Evolutionary conservation across 2,888 invertebrate genomes (phyloP).

Genomic region (Leistus spinibarbis): DNA sequence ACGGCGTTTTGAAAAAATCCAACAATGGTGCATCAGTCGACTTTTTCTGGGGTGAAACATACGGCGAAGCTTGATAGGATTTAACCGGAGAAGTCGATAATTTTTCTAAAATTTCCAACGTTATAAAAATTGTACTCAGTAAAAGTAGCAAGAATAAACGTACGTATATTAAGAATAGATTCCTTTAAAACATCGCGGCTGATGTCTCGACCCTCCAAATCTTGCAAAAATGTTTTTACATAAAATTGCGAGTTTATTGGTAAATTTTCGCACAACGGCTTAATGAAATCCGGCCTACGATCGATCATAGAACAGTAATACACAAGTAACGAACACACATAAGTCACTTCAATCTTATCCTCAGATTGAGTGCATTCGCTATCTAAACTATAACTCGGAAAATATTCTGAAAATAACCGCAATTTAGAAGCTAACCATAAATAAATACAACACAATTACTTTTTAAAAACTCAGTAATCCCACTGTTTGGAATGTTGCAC

Average conservation of each 20-base stretch:
- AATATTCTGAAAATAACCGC: constrained; percentile 15
- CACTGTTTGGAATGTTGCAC: neutral
- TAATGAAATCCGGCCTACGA: constrained; percentile 51
- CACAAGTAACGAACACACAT: constrained; percentile 51
- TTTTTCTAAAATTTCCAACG: constrained; percentile 12
- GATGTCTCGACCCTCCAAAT: constrained; percentile 44
- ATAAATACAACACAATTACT: constrained; percentile 5
- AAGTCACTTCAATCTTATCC: constrained; percentile 26
- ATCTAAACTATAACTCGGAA: constrained; percentile 19
- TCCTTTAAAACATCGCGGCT: constrained; percentile 47
- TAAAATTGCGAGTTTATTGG: constrained; percentile 48
- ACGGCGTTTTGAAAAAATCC: constrained; percentile 51
- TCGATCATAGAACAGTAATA: constrained; percentile 54
- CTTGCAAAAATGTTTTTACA: constrained; percentile 52
- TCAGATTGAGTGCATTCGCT: constrained; percentile 8
- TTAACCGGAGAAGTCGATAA: neutral
- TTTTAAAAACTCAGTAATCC: constrained; percentile 25
- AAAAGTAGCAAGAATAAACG: neutral
- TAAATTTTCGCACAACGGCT: constrained; percentile 51
- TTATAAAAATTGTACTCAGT: neutral
- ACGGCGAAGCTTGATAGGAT: neutral
- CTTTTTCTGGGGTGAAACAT: neutral
- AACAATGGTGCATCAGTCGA: constrained; percentile 46
- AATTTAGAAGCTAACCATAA: neutral
- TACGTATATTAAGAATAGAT: constrained; percentile 39